These are phyloP conservation scores for Pelobates fuscus DNA, from an alignment of 2,113 vertebrate species.

Conservation along the genomic window DNA sequence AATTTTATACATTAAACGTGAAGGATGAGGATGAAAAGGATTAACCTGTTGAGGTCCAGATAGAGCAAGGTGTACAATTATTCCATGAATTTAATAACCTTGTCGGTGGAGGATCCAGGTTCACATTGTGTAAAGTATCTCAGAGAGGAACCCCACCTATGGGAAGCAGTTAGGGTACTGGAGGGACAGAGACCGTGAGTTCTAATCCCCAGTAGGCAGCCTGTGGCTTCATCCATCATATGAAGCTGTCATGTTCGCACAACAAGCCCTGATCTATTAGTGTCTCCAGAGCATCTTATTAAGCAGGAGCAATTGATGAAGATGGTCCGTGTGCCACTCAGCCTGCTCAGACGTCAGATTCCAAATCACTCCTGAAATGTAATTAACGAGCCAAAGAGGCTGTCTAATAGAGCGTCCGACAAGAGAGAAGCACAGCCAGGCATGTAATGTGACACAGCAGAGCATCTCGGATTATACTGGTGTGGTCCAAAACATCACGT, in stretches of 20 bases:
- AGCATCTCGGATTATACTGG: background rate
- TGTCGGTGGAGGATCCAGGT: no score
- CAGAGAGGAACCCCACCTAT: background rate
- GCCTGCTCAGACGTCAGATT: slow-evolving; percentile 34
- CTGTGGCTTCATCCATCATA: slow-evolving; percentile 45
- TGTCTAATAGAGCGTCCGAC: slow-evolving; percentile 38
- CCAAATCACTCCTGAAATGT: slow-evolving; percentile 49
- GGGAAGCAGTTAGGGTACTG: background rate
- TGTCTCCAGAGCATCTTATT: slow-evolving; percentile 47
- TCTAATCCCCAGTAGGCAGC: slow-evolving; percentile 10
- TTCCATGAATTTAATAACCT: no score
- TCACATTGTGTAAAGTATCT: background rate
- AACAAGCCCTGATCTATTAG: slow-evolving; percentile 49
- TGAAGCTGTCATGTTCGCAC: slow-evolving; percentile 47
- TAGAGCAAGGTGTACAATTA: no score
- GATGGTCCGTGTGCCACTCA: slow-evolving; percentile 44
- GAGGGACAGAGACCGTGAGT: slow-evolving; percentile 13
- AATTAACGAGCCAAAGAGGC: slow-evolving; percentile 44
- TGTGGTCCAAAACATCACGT: background rate
- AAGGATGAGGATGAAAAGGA: no score
- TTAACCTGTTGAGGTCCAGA: no score
- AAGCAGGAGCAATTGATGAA: slow-evolving; percentile 50
- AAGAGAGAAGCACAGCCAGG: slow-evolving; percentile 13
- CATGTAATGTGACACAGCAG: background rate
- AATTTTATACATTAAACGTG: no score